Evolutionary conservation across 2,113 vertebrate species (phyloP).

Genomic region (Vidua macroura): DNA sequence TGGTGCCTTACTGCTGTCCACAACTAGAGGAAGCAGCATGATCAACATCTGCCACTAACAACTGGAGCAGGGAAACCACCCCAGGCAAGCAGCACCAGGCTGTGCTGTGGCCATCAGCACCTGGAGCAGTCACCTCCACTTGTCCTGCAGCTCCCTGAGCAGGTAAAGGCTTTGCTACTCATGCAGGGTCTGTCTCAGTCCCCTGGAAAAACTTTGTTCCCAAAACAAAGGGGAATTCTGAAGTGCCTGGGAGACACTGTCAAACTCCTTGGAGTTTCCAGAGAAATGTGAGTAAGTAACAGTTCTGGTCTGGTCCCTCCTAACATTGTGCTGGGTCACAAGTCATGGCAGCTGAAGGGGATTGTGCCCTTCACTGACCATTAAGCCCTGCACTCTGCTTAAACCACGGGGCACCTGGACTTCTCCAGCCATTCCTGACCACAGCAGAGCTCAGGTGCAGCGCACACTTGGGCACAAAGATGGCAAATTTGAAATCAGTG

Average conservation of each 20-base stretch:
- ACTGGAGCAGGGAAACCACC: not conserved
- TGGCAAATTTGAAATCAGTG: not conserved
- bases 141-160: not conserved
- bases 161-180: not conserved
- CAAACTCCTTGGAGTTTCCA: not conserved
- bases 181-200: not conserved
- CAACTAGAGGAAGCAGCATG: not conserved
- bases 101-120: not conserved
- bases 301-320: not conserved
- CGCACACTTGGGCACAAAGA: not conserved
- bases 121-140: fast-evolving
- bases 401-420: not conserved
- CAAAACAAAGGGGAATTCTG: not conserved
- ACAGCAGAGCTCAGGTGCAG: not conserved
- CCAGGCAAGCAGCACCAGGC: not conserved
- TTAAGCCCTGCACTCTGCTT: not conserved
- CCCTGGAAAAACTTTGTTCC: not conserved
- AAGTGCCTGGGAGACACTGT: not conserved
- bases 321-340: fast-evolving
- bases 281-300: not conserved
- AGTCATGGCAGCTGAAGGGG: not conserved
- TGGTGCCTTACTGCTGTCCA: not conserved
- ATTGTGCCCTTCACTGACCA: not conserved
- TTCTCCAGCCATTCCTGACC: not conserved
- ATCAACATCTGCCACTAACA: not conserved